Evolutionary conservation across 2,888 invertebrate species (phyloP), one percentile per base, ranked within the genome.

Genomic region (Mechanitis mazaeus): DNA sequence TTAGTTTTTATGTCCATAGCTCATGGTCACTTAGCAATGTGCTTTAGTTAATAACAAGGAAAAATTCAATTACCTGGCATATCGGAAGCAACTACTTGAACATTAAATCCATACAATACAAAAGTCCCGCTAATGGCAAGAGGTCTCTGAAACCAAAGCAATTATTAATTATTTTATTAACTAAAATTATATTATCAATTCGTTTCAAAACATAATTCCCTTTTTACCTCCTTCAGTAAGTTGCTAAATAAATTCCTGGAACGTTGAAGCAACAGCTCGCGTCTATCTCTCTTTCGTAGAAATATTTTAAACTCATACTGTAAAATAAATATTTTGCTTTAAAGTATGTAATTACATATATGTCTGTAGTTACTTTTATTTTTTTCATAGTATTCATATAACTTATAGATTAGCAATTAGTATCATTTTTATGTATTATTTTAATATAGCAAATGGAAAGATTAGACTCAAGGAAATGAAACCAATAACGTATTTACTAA

Each of bases 231-330:
- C 67, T 79, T 85, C 54, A 91, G 71, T 64, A 91, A 75, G 75
- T 90, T 90, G 64, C 84, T 85, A 65, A 91, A 90, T 58, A 91
- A 75, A 58, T 73, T 83, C 70, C 90, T 78, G 28, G 89, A 89
- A 70, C 74, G 83, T 71, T 91, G 91, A 28, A 90, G 73, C 55
- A 91, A 68, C 35, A 91, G 73, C 66, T 90, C 87, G 9, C 78
- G 80, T 56, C 87, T 76, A 57, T 90, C 86, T 9, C 90, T 83
- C 73, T 87, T 90, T 38, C 85, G 77, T 45, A 91, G 70, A 72
- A 90, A 91, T 55, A 85, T 46, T 72, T 83, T 87, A 61, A 87
- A 84, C 59, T 86, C 87, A 57, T 83, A 87, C 91, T 91, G 81
- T 42, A 72, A 75, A 58, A 56, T 54, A 38, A 6, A 38, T 42